Conservation (phyloP, 2,888 invertebrate genomes). For the Boloria selene region DNA sequence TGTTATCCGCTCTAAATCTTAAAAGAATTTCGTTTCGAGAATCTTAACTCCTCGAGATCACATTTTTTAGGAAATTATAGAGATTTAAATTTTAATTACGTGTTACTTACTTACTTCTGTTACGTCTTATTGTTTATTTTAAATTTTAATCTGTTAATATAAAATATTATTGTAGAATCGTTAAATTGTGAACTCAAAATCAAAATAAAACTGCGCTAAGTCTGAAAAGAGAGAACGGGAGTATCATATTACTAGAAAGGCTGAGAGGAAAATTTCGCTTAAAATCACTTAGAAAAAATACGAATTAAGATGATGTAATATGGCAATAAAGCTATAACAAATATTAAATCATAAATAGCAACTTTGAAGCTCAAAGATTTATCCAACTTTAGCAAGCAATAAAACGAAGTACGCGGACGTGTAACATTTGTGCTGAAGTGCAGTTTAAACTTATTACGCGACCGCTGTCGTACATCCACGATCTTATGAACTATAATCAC, state of each 20-base stretch:
- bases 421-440: slow-evolving; percentile 23
- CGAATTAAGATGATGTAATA: neutral
- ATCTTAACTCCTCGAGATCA: slow-evolving; percentile 20
- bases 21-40: slow-evolving; percentile 24
- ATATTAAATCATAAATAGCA: slow-evolving; percentile 12
- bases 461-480: slow-evolving; percentile 12
- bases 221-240: too few species aligned
- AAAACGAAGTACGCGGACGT: slow-evolving; percentile 16
- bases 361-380: slow-evolving; percentile 1
- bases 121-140: slow-evolving; percentile 6
- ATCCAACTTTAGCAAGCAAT: slow-evolving; percentile 14
- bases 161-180: too few species aligned
- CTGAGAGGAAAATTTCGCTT: too few species aligned
- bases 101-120: slow-evolving; percentile 11
- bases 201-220: too few species aligned
- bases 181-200: too few species aligned
- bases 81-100: slow-evolving; percentile 21
- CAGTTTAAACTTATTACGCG: slow-evolving; percentile 33
- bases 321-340: neutral
- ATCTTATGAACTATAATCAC: slow-evolving; percentile 19
- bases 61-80: slow-evolving; percentile 14
- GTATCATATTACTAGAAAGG: too few species aligned
- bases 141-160: too few species aligned
- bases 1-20: slow-evolving; percentile 27
- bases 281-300: neutral